Evolutionary conservation across 2,113 vertebrate genomes (phyloP).

Genomic region (Hyperopisus bebe): DNA sequence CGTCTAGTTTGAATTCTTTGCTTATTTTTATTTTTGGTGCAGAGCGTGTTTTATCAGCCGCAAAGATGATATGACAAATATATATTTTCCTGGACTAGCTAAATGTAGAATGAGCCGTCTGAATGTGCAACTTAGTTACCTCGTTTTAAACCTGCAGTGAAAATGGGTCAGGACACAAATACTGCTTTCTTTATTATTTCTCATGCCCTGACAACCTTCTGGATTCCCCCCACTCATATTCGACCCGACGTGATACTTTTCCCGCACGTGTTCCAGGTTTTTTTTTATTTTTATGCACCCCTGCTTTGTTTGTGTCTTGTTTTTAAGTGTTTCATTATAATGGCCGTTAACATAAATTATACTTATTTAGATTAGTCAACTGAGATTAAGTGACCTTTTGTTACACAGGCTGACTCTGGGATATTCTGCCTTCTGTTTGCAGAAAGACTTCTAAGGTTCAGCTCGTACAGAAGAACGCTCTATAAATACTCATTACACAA

Average conservation of each 20-base stretch:
- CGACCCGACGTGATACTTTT: constrained; percentile 17
- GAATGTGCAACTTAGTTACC: background rate
- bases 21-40: background rate
- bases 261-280: background rate
- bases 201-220: constrained; percentile 13
- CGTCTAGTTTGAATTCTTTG: background rate
- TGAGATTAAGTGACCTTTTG: background rate
- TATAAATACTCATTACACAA: constrained; percentile 20
- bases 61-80: background rate
- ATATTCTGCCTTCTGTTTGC: background rate
- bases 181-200: constrained; percentile 14
- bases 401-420: background rate
- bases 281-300: background rate
- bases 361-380: background rate
- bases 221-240: constrained; percentile 8
- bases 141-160: background rate
- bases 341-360: background rate
- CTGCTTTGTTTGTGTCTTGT: constrained; percentile 1
- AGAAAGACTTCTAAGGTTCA: background rate
- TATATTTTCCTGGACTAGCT: background rate
- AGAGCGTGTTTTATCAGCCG: background rate
- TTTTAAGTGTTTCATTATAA: background rate
- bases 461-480: background rate
- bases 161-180: background rate
- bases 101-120: background rate